Base-by-base conservation (phyloP, 2,888 invertebrate species). In the Spisula subtruncata region DNA sequence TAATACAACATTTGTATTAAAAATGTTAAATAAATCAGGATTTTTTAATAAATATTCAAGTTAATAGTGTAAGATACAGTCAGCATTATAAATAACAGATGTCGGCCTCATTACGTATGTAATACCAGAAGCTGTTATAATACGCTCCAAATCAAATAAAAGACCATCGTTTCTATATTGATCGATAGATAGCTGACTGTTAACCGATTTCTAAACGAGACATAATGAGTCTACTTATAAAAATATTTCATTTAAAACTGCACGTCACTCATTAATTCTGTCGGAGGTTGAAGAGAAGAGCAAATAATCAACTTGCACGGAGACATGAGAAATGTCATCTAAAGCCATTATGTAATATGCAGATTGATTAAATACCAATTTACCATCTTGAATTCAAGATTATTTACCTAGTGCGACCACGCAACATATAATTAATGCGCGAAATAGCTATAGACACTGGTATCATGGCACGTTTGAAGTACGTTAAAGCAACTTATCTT, bases 341-440 rank as follows among this genome's bases (percentile, higher is more conserved):
- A 84, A 66, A 66, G 41, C 60, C 56, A 88, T 88, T 88, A 88
- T 80, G 66, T 88, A 88, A 88, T 84, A 84, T 79, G 60, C 35
- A 48, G 35, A 56, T 81, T 60, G 80, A 88, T 88, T 84, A 88
- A 83, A 80, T 56, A 83, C 46, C 84, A 51, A 88, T 88, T 66
- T 81, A 48, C 60, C 83, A 79, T 88, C 41, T 84, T 84, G 25
- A 84, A 84, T 84, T 88, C 48, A 41, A 56, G 80, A 84, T 88
- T 88, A 84, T 88, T 88, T 88, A 66, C 84, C 56, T 56, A 84
- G 54, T 81, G 84, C 41, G 88, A 79, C 84, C 83, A 84, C 66
- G 79, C 60, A 81, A n/a, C 18, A 71, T 51, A 82, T 51, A 66
- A 87, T 87, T 87, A 86, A 86, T 86, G 85, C 80, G 80, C 35